Conservation (phyloP, 1,140 invertebrate species). For the Helicoverpa armigera region DNA sequence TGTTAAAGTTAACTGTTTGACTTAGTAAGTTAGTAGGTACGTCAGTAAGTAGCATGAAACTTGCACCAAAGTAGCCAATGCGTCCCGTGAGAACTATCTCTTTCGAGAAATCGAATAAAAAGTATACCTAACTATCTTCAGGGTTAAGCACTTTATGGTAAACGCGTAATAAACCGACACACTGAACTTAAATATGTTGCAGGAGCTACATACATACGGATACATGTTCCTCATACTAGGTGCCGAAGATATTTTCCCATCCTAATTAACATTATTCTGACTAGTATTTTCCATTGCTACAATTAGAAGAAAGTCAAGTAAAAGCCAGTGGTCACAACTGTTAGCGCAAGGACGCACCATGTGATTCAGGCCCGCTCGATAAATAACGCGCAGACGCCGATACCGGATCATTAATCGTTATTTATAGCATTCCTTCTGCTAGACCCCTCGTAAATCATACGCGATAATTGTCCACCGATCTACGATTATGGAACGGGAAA, state of each 20-base stretch:
- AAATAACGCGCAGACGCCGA: constrained; percentile 27
- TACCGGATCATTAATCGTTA: constrained; percentile 39
- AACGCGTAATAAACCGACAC: too few relatives aligned
- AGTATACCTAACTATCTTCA: too few relatives aligned
- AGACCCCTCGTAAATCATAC: constrained; percentile 33
- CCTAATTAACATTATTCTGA: too few relatives aligned
- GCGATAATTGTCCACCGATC: constrained; percentile 40
- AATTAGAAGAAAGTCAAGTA: neutral
- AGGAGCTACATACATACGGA: too few relatives aligned
- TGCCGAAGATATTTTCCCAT: too few relatives aligned
- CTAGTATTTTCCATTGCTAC: neutral
- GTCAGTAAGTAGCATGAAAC: neutral
- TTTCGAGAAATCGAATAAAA: too few relatives aligned
- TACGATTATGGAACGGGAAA: constrained; percentile 30
- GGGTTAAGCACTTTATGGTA: too few relatives aligned
- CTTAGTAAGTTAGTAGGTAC: neutral
- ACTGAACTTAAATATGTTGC: too few relatives aligned
- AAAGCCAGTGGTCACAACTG: neutral
- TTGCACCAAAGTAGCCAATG: neutral
- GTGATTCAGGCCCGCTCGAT: neutral
- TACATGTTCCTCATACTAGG: too few relatives aligned
- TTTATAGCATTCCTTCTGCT: constrained; percentile 40
- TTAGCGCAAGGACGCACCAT: constrained; percentile 20
- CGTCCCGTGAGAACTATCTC: neutral
- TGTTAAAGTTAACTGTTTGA: neutral